phyloP scores from a whole-genome alignment of 1,140 invertebrate genomes.

The Thaumatotibia leucotreta region DNA sequence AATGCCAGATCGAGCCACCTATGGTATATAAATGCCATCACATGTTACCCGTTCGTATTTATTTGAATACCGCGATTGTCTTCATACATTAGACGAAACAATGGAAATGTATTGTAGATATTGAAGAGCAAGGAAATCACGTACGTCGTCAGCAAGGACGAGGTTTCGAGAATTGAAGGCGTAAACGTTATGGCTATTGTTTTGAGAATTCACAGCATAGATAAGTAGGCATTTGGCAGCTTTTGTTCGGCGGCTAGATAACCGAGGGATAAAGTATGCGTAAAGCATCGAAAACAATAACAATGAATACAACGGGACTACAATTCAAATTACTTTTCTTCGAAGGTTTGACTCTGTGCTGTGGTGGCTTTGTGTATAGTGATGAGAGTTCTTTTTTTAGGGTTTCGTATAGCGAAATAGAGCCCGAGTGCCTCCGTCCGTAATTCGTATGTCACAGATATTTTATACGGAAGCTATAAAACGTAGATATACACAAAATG shows the following conservation, averaged over 20 bases:
- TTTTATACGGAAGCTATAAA: no score
- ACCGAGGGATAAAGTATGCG: neutral
- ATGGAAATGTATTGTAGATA: conserved; percentile 41
- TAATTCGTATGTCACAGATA: no score
- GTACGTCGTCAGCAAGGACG: conserved; percentile 26
- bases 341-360: neutral
- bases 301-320: neutral
- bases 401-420: no score
- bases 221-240: neutral
- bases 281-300: neutral
- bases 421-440: no score
- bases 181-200: conserved; percentile 27
- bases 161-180: conserved; percentile 50
- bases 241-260: neutral
- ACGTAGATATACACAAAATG: no score
- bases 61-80: conserved; percentile 55
- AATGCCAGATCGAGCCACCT: conserved; percentile 55
- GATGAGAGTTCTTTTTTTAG: no score
- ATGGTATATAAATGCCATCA: conserved; percentile 72
- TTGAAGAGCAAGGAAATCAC: conserved; percentile 35
- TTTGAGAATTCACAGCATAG: conserved; percentile 20
- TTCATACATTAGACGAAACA: conserved; percentile 56
- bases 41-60: conserved; percentile 53
- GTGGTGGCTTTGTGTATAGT: no score
- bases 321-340: neutral